phyloP scores from a whole-genome alignment of 1,140 invertebrate genomes.

The Oncopodura yosiiana region DNA sequence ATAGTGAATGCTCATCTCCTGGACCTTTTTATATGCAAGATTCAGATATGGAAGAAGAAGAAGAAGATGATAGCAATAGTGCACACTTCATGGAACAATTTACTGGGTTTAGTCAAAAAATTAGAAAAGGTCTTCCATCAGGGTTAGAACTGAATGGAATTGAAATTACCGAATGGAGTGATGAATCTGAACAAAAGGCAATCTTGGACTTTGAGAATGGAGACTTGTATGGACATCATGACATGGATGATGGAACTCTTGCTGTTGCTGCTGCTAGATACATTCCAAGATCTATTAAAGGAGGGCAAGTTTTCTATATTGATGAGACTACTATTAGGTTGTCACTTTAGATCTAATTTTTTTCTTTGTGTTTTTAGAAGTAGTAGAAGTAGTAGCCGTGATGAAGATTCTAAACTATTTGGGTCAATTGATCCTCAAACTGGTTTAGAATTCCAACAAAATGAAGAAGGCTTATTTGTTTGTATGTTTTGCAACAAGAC shows the following conservation, averaged over 20 bases:
- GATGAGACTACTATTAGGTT: background rate
- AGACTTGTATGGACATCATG: too few species aligned
- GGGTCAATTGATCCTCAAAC: too few species aligned
- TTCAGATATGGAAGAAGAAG: conserved; percentile 1
- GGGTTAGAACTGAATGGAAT: too few species aligned
- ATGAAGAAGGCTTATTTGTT: conserved; percentile 30
- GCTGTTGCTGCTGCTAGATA: background rate
- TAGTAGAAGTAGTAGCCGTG: too few species aligned
- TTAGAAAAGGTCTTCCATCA: too few species aligned
- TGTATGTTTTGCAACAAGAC: conserved; percentile 31
- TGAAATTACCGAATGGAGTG: conserved; percentile 13
- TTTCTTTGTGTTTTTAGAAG: too few species aligned
- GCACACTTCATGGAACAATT: too few species aligned
- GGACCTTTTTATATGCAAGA: background rate
- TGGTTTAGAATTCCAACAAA: conserved; percentile 23
- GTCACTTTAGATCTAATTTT: too few species aligned
- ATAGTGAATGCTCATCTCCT: conserved; percentile 3
- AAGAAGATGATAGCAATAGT: background rate
- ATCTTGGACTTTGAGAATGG: too few species aligned
- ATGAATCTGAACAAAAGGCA: background rate
- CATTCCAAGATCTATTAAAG: background rate
- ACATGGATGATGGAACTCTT: background rate
- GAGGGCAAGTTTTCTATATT: background rate
- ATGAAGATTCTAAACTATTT: too few species aligned
- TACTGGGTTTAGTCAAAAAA: too few species aligned